A percentile compares a stretch with the other conserved stretches of the same genome.
Evolutionary conservation across 1,140 invertebrate species (phyloP).

Genomic region (Conopomorpha cramerella): DNA sequence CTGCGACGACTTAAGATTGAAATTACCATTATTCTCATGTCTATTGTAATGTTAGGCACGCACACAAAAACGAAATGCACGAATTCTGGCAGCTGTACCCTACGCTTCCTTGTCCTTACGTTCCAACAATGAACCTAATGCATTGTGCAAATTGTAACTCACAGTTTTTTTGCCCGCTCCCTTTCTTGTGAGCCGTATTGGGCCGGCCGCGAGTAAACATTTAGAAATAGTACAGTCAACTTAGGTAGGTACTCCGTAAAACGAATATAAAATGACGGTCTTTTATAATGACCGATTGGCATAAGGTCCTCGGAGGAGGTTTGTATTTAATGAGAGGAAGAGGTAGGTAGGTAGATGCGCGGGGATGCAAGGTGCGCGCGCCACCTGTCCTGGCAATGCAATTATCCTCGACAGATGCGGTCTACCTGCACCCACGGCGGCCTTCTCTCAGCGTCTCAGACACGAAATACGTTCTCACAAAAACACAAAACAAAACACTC

Average conservation of each 20-base stretch:
- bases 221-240: too few relatives aligned
- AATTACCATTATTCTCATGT: conserved; percentile 50
- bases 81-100: conserved; percentile 50
- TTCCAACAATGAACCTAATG: conserved; percentile 29
- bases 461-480: too few relatives aligned
- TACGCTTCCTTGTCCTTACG: conserved; percentile 46
- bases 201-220: too few relatives aligned
- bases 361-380: conserved; percentile 35
- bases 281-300: too few relatives aligned
- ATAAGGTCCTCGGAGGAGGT: neutral
- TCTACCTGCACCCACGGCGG: conserved; percentile 22
- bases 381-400: conserved; percentile 44
- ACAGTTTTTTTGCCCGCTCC: conserved; percentile 27
- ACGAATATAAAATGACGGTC: too few relatives aligned
- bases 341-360: too few relatives aligned
- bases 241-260: too few relatives aligned
- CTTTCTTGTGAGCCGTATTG: too few relatives aligned
- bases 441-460: too few relatives aligned
- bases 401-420: conserved; percentile 51
- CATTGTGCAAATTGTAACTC: conserved; percentile 54
- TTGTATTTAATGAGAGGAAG: conserved; percentile 18
- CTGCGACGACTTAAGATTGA: conserved; percentile 53
- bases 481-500: too few relatives aligned
- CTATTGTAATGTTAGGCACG: conserved; percentile 29
- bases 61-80: conserved; percentile 48